Percentiles rank a stretch among this genome's conserved stretches.
phyloP scores from a whole-genome alignment of 2,797 vertebrate species.

The Sparus aurata region DNA sequence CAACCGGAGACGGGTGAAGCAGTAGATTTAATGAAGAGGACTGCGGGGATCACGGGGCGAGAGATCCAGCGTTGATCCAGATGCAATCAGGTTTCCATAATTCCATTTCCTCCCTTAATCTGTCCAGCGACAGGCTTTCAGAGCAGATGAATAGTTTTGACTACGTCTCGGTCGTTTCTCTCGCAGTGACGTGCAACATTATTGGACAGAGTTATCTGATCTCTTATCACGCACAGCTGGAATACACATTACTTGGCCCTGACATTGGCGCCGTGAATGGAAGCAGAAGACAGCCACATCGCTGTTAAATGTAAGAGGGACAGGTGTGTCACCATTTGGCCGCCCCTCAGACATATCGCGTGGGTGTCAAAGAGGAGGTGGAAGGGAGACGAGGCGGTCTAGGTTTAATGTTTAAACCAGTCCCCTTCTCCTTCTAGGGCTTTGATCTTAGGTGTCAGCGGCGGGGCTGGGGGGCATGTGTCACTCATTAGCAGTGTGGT shows the following conservation, averaged over 20 bases:
- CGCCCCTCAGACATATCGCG: slow-evolving; percentile 71
- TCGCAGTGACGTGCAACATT: slow-evolving; percentile 39
- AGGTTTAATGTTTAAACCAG: slow-evolving; percentile 59
- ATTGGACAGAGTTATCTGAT: slow-evolving; percentile 57
- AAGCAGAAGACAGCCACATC: slow-evolving; percentile 17
- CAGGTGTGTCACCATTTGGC: slow-evolving; percentile 85
- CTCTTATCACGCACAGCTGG: slow-evolving; percentile 69
- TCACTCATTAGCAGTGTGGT: slow-evolving; percentile 83
- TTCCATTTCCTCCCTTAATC: slow-evolving; percentile 60
- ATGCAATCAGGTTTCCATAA: slow-evolving; percentile 55
- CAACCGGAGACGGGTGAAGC: slow-evolving; percentile 49
- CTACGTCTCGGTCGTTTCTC: slow-evolving; percentile 34
- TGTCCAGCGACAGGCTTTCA: slow-evolving; percentile 47
- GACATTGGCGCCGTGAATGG: slow-evolving; percentile 35
- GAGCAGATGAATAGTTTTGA: slow-evolving; percentile 44
- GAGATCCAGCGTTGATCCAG: slow-evolving; percentile 56
- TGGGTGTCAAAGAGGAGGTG: slow-evolving; percentile 81
- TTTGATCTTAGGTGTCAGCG: slow-evolving; percentile 85
- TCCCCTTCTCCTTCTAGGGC: slow-evolving; percentile 70
- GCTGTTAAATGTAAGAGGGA: slow-evolving; percentile 55
- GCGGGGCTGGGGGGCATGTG: slow-evolving; percentile 74
- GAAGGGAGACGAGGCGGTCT: slow-evolving; percentile 31
- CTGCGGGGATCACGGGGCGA: slow-evolving; percentile 30
- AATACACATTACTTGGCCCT: slow-evolving; percentile 52
- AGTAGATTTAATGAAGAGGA: slow-evolving; percentile 54